A percentile compares a stretch with the other conserved stretches of the same genome.
phyloP scores from a whole-genome alignment of 2,797 vertebrate species.

The Pachyuromys duprasi region DNA sequence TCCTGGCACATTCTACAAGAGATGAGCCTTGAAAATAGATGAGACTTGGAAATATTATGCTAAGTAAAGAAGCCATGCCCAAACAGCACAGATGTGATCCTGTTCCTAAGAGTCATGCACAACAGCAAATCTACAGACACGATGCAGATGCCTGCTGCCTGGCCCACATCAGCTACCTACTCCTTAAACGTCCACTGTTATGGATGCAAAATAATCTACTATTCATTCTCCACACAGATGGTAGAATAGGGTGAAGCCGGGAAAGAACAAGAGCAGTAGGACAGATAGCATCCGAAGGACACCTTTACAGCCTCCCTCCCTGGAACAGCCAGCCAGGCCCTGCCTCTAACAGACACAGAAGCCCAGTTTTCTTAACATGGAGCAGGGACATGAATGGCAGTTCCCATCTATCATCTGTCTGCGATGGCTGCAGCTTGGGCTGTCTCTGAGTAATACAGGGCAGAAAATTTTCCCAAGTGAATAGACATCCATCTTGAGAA shows the following conservation, averaged over 20 bases:
- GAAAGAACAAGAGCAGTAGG: neutral
- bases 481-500: conserved; percentile 80
- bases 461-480: conserved; percentile 76
- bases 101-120: neutral
- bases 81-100: neutral
- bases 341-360: conserved; percentile 56
- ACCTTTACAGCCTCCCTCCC: neutral
- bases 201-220: neutral
- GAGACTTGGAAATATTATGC: neutral
- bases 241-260: neutral
- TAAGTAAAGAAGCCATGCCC: neutral
- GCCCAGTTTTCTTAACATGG: conserved; percentile 39
- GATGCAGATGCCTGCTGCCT: neutral
- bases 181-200: conserved; percentile 9
- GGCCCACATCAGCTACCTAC: neutral
- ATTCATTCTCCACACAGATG: neutral
- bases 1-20: neutral
- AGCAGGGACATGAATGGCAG: conserved; percentile 52
- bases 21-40: neutral
- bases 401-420: conserved; percentile 55
- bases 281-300: conserved; percentile 39
- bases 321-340: conserved; percentile 73
- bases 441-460: conserved; percentile 74
- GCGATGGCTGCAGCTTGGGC: conserved; percentile 68
- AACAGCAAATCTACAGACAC: neutral